Percentiles rank a stretch among this genome's conserved stretches.
These are phyloP conservation scores for Heteractis magnifica DNA, from an alignment of 92 coral and sea anemone species.

Conservation along the genomic window DNA sequence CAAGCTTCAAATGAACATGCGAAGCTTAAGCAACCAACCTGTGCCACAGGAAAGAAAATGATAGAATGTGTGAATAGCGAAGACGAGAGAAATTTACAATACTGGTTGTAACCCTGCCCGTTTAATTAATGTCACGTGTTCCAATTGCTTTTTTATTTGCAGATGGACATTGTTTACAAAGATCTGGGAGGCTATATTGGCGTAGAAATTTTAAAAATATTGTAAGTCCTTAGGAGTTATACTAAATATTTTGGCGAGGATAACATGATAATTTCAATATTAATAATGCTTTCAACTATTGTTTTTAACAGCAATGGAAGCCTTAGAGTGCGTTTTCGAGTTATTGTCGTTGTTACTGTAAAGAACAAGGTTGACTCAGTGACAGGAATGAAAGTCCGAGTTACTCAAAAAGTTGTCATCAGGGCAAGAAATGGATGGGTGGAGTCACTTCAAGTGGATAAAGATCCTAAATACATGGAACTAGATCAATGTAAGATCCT, in stretches of 20 bases:
- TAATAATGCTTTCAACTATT: too few species aligned
- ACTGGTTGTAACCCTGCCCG: too few species aligned
- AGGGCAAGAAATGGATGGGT: slow-evolving; percentile 42
- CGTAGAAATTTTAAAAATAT: slow-evolving; percentile 6
- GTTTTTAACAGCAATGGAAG: slow-evolving; percentile 54
- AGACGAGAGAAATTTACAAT: too few species aligned
- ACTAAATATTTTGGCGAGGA: too few species aligned
- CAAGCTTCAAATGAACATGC: too few species aligned
- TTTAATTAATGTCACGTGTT: not conserved
- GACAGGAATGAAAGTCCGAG: slow-evolving; percentile 24
- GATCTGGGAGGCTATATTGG: slow-evolving; percentile 3
- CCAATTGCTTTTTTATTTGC: not conserved
- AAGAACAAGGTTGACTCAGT: slow-evolving; percentile 23
- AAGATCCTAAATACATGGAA: slow-evolving; percentile 18
- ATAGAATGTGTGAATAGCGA: too few species aligned
- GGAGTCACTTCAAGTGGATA: slow-evolving; percentile 30
- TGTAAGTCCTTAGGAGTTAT: not conserved
- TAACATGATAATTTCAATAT: too few species aligned
- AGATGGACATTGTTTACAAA: slow-evolving; percentile 39
- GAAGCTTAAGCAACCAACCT: too few species aligned
- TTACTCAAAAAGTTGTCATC: slow-evolving; percentile 27
- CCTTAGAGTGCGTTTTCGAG: slow-evolving; percentile 51
- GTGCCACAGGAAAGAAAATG: too few species aligned
- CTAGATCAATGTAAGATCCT: slow-evolving; percentile 22
- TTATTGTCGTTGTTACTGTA: slow-evolving; percentile 23